Conservation (phyloP, 1,140 invertebrate genomes). For the Fopius arisanus region DNA sequence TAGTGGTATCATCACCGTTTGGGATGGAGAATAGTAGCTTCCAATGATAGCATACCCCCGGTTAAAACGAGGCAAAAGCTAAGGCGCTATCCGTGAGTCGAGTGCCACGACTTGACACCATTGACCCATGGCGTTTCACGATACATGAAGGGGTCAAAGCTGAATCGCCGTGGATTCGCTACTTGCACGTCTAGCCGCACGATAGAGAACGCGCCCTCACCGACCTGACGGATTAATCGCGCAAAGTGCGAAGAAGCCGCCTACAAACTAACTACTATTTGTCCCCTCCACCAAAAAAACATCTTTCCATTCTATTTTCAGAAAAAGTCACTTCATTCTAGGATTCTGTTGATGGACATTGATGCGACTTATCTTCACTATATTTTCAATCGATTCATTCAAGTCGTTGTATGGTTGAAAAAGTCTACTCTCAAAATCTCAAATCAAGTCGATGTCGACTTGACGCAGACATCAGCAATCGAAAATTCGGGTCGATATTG, state of each 20-base stretch:
- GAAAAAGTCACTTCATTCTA: no score
- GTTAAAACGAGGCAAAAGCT: slow-evolving; percentile 6
- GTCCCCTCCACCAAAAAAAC: background rate
- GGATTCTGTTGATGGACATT: no score
- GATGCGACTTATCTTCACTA: no score
- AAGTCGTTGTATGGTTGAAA: no score
- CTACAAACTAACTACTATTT: slow-evolving; percentile 1
- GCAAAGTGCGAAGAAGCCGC: slow-evolving; percentile 46
- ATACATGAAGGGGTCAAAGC: slow-evolving; percentile 52
- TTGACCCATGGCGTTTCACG: slow-evolving; percentile 51
- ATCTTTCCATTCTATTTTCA: background rate
- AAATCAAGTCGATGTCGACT: background rate
- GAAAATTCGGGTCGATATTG: no score
- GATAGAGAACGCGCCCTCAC: slow-evolving; percentile 8
- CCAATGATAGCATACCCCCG: background rate
- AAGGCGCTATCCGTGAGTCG: slow-evolving; percentile 15
- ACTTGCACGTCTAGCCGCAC: slow-evolving; percentile 41
- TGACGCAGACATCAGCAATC: background rate
- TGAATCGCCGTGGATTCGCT: slow-evolving; percentile 46
- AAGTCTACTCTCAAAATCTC: background rate
- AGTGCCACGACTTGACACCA: slow-evolving; percentile 51
- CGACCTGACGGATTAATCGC: slow-evolving; percentile 51
- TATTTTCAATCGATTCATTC: no score
- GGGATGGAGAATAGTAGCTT: slow-evolving; percentile 12
- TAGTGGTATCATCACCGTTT: background rate